A percentile compares a stretch with the other conserved stretches of the same genome.
Conservation (phyloP, 2,888 invertebrate species). For the Eupithecia pulchellata region DNA sequence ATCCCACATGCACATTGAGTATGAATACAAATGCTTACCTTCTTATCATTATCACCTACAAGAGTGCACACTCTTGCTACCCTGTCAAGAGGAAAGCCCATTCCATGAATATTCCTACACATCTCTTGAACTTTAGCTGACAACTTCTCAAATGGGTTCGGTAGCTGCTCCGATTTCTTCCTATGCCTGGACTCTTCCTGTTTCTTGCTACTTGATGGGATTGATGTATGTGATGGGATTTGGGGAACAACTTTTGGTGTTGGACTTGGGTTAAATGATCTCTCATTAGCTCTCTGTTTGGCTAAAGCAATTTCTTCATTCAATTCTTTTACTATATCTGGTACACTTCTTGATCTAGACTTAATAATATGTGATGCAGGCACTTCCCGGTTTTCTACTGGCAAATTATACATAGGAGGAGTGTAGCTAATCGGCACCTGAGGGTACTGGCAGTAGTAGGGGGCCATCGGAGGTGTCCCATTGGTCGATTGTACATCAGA, state of each 20-base stretch:
- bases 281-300: conserved; percentile 78
- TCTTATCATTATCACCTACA: conserved; percentile 93
- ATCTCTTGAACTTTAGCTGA: conserved; percentile 86
- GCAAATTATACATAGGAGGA: conserved; percentile 48
- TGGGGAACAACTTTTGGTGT: conserved; percentile 64
- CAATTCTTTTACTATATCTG: conserved; percentile 90
- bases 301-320: conserved; percentile 87
- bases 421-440: conserved; percentile 63
- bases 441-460: conserved; percentile 73
- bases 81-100: conserved; percentile 94
- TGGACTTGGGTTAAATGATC: conserved; percentile 83
- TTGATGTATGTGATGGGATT: conserved; percentile 42
- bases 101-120: conserved; percentile 90
- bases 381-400: conserved; percentile 45
- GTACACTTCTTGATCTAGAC: conserved; percentile 87
- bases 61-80: conserved; percentile 92
- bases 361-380: conserved; percentile 61
- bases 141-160: conserved; percentile 73
- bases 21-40: conserved; percentile 80
- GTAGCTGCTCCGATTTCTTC: conserved; percentile 65
- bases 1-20: too few species aligned
- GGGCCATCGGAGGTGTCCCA: conserved; percentile 68
- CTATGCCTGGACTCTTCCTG: conserved; percentile 60
- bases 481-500: conserved; percentile 57
- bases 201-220: conserved; percentile 52